Evolutionary conservation across 2,797 vertebrate species (phyloP).

Genomic region (Cetoscarus ocellatus): DNA sequence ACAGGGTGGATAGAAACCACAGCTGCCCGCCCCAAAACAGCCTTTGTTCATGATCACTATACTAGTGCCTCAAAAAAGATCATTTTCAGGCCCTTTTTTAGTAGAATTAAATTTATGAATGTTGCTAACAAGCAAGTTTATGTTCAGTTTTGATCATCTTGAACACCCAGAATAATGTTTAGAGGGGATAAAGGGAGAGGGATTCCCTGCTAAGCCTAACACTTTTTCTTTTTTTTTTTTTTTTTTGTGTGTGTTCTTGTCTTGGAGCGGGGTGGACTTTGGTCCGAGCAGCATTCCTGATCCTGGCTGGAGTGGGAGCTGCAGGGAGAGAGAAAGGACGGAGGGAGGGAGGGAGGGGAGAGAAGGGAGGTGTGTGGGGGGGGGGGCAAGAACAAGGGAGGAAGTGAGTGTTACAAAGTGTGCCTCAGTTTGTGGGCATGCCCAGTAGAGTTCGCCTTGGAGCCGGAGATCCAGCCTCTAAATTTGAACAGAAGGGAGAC

Average conservation of each 20-base stretch:
- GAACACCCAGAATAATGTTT: too few species aligned
- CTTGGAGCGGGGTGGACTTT: constrained; percentile 79
- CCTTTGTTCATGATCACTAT: too few species aligned
- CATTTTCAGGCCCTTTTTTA: too few species aligned
- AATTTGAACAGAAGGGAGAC: constrained; percentile 81
- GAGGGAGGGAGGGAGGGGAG: constrained; percentile 22
- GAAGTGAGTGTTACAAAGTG: constrained; percentile 81
- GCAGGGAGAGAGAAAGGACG: constrained; percentile 47
- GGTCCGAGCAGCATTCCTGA: constrained; percentile 82
- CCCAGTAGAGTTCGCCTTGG: constrained; percentile 75
- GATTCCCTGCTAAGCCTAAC: too few species aligned
- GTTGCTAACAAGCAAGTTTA: too few species aligned
- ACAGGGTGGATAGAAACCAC: too few species aligned
- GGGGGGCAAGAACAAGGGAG: constrained; percentile 72
- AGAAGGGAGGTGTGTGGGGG: constrained; percentile 43
- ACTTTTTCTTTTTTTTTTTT: not conserved
- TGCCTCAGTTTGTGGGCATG: constrained; percentile 81
- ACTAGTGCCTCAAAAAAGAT: too few species aligned
- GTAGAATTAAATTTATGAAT: too few species aligned
- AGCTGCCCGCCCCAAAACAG: too few species aligned
- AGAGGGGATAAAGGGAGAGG: too few species aligned
- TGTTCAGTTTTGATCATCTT: too few species aligned
- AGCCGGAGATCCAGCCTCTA: constrained; percentile 79
- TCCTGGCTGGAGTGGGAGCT: constrained; percentile 86
- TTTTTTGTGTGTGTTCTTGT: not conserved